A percentile compares a stretch with the other conserved stretches of the same genome.
These are phyloP conservation scores for Invenusta paracnida DNA, from an alignment of 2,888 invertebrate genomes.

Conservation along the genomic window DNA sequence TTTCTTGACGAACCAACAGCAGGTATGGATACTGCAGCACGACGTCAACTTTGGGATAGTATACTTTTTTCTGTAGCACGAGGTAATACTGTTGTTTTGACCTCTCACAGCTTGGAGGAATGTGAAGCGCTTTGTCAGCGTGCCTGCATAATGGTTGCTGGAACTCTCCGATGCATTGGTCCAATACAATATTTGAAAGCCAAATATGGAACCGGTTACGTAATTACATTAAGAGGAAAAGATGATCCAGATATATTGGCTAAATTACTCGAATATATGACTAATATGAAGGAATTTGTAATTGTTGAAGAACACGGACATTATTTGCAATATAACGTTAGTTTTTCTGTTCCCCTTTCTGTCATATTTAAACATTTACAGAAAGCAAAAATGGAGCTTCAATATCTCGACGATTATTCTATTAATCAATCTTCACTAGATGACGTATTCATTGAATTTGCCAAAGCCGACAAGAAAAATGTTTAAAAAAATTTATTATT, in stretches of 20 bases:
- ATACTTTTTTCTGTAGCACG: constrained; percentile 62
- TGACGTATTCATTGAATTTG: constrained; percentile 64
- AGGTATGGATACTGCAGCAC: constrained; percentile 76
- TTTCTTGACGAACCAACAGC: constrained; percentile 59
- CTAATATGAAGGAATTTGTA: background rate
- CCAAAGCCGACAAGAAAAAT: too few species aligned
- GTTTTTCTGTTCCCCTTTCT: constrained; percentile 57
- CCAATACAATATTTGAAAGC: constrained; percentile 62
- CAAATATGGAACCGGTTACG: constrained; percentile 60
- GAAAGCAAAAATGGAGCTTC: constrained; percentile 55
- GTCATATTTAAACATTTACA: constrained; percentile 62
- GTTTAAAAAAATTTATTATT: too few species aligned
- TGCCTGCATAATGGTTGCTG: constrained; percentile 61
- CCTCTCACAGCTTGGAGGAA: constrained; percentile 63
- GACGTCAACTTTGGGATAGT: constrained; percentile 71
- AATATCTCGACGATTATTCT: constrained; percentile 63
- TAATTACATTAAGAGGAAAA: constrained; percentile 52
- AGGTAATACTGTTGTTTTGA: constrained; percentile 62
- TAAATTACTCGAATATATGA: background rate
- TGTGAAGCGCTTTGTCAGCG: constrained; percentile 61
- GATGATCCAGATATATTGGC: background rate
- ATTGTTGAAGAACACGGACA: constrained; percentile 38
- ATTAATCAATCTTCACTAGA: constrained; percentile 65
- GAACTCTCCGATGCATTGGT: constrained; percentile 60
- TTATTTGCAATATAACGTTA: constrained; percentile 58